Conservation (phyloP, 2,888 invertebrate genomes). For the Zootermopsis nevadensis region DNA sequence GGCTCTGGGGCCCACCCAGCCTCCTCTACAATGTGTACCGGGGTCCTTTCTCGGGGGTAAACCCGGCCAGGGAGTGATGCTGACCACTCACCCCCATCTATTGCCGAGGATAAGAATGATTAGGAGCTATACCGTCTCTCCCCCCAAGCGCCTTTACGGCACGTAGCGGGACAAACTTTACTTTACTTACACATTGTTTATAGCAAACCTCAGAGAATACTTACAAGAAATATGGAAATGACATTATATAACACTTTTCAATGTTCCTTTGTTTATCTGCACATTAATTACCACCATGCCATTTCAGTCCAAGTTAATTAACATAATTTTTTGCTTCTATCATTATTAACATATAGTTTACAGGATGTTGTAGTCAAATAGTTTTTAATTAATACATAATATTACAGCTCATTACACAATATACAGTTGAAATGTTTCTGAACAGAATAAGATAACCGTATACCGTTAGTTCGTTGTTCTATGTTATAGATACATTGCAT, state of each 20-base stretch:
- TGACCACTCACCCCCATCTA: too few relatives aligned
- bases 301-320: conserved; percentile 44
- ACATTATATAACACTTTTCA: background rate
- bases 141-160: too few relatives aligned
- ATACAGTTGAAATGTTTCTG: conserved; percentile 48
- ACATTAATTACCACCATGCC: conserved; percentile 33
- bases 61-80: too few relatives aligned
- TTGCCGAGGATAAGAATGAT: too few relatives aligned
- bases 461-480: conserved; percentile 49
- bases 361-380: conserved; percentile 52
- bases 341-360: conserved; percentile 50
- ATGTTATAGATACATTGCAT: conserved; percentile 47
- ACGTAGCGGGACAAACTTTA: too few relatives aligned
- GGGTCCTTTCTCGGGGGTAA: too few relatives aligned
- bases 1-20: too few relatives aligned
- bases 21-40: too few relatives aligned
- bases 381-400: conserved; percentile 51
- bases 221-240: conserved; percentile 9
- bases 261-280: conserved; percentile 36
- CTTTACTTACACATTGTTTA: background rate
- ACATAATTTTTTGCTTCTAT: conserved; percentile 47
- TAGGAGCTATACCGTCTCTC: too few relatives aligned
- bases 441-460: conserved; percentile 46
- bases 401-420: conserved; percentile 48
- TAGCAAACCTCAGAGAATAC: conserved; percentile 12